Conservation (phyloP, 2,888 invertebrate species). For the Apamea crenata region DNA sequence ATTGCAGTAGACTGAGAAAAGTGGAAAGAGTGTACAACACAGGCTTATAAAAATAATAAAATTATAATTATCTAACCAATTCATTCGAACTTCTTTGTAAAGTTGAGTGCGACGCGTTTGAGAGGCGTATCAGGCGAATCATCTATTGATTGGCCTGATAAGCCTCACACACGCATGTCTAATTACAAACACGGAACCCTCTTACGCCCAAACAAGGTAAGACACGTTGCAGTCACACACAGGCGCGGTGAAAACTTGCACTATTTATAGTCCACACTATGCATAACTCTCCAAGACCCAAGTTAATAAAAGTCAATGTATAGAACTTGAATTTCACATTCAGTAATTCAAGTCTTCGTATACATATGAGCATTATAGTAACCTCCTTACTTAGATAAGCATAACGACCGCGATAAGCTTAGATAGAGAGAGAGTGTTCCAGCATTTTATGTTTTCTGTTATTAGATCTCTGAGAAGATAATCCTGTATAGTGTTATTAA, state of each 20-base stretch:
- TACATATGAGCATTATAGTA: slow-evolving; percentile 59
- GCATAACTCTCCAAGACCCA: background rate
- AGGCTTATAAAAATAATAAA: background rate
- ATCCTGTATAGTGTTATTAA: slow-evolving; percentile 13
- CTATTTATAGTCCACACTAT: background rate
- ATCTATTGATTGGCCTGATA: background rate
- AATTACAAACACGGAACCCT: slow-evolving; percentile 17
- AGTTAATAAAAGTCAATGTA: slow-evolving; percentile 31
- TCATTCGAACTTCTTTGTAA: background rate
- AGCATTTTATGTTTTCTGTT: slow-evolving; percentile 52
- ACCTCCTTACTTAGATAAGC: slow-evolving; percentile 44
- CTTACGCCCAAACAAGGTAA: background rate
- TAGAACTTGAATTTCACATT: slow-evolving; percentile 41
- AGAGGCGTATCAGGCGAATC: background rate
- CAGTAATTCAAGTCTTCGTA: slow-evolving; percentile 43
- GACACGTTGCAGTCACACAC: background rate
- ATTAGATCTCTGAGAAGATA: slow-evolving; percentile 44
- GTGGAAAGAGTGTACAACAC: no score
- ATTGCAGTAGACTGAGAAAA: no score
- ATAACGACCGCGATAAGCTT: slow-evolving; percentile 38
- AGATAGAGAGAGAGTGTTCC: slow-evolving; percentile 34
- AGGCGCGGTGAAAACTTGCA: background rate
- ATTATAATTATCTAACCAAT: background rate
- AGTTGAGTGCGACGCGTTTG: background rate
- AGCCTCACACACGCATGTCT: background rate